Evolutionary conservation across 2,888 invertebrate genomes (phyloP), one percentile per base, ranked within the genome.

Genomic region (Anthophora plumipes): DNA sequence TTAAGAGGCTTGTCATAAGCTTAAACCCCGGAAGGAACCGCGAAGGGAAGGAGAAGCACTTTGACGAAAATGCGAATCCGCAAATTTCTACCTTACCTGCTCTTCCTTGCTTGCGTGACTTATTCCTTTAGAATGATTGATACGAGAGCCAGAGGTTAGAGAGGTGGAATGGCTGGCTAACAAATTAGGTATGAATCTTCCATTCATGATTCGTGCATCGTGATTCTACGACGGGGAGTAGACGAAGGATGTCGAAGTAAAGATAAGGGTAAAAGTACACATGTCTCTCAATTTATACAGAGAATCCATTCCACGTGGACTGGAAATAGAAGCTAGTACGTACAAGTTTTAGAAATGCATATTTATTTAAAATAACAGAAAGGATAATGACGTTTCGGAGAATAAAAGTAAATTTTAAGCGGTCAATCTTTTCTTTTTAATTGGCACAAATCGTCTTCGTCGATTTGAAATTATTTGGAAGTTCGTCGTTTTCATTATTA

Each of bases 1-100:
- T 75, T 75, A 57, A 57, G 63, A 22, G 37, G 55, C 75, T 75
- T 37, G 59, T 60, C 68, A 20, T 67, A 57, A 67, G 59, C 41
- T 43, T 52, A 41, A 41, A 46, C 43, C 52, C 52, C n/a, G 54
- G 67, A 43, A 59, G n/a, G 17, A 20, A 22, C 5, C 50, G 20
- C 31, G 1, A 8, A 37, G 43, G 57, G 60, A 25, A 9, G 57
- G 39, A n/a, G n/a, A 57, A 59, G 48, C 46, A 52, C 39, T 64
- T 72, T 57, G 17, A n/a, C 22, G 68, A 31, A 48, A 68, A 59
- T 50, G 37, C 48, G 55, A 59, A 41, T 59, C 39, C 48, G 17
- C 39, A 14, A 39, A 57, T 66, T 57, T 48, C 55, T 39, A 6
- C 39, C n/a, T 25, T n/a, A 63, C n/a, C 43, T 17, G 37, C 46